Base-by-base conservation (phyloP, 2,888 invertebrate genomes). In the Tetramorium bicarinatum region DNA sequence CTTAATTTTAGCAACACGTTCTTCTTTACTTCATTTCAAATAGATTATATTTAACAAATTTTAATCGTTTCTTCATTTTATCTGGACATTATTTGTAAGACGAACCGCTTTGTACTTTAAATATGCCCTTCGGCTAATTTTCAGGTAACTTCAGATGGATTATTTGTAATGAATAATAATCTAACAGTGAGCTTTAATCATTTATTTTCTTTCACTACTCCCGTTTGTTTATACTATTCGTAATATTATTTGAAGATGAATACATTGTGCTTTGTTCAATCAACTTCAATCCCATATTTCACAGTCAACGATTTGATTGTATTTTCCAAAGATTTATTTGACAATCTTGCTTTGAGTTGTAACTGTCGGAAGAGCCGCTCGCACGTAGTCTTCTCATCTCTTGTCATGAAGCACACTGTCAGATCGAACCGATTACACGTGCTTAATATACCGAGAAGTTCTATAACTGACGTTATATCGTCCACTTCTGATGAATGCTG, bases 381-480 rank as follows among this genome's bases (percentile, higher is more conserved):
- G 38, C 90, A 90, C 9, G 62, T 75, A 15, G 44, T 74, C 76
- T 87, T 92, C 13, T 93, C 91, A 6, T 85, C 56, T 21, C 85
- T 59, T 3, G 84, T 75, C 90, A 94, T 89, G 49, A 93, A 93
- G 75, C 67, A 89, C 6, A 93, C 25, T 15, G 90, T 91, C 52
- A 94, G 81, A 38, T 87, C 71, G 72, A 94, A 94, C 87, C 94
- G 90, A 34, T 91, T 91, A 83, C 93, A 94, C 62, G 88, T 81
- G 77, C 90, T 90, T 11, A 94, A 69, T 61, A 83, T 88, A n/a
- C n/a, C 71, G 41, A 94, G 83, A 83, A 94, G 61, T 34, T 93
- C 92, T 6, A 92, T 69, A 25, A 94, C 85, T 13, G 47, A 21
- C 18, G 72, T 66, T 13, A 85, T 47, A 15, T 89, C 88, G 29